Conservation (phyloP, 92 coral and sea anemone species). For the Desmophyllum pertusum region DNA sequence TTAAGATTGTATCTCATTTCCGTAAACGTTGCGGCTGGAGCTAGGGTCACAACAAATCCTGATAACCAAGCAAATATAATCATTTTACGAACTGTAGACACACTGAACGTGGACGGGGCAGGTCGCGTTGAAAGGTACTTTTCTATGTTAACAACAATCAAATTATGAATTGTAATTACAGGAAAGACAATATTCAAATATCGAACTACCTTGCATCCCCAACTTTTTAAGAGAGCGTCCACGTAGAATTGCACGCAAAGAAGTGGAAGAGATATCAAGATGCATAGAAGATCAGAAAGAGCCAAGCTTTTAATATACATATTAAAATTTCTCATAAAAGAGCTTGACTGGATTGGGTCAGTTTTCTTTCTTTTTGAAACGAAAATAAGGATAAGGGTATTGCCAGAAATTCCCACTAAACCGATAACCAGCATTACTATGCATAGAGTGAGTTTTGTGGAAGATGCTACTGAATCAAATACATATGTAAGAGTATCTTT, state of each 20-base stretch:
- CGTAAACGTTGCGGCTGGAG: not conserved
- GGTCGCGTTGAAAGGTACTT: not conserved
- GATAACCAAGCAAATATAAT: not conserved
- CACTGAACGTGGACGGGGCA: not conserved
- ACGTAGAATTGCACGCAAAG: not conserved
- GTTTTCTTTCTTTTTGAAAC: no score
- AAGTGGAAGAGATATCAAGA: not conserved
- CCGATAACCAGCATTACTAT: no score
- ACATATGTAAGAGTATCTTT: no score
- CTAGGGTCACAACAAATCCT: not conserved
- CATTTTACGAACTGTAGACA: not conserved
- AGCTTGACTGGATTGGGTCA: not conserved
- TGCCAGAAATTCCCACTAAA: no score
- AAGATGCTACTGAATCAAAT: no score
- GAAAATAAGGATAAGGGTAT: no score
- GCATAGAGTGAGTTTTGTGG: no score
- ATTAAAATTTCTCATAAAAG: slow-evolving; percentile 1
- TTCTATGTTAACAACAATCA: not conserved
- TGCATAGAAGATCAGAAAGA: slow-evolving; percentile 5
- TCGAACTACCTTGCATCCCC: slow-evolving; percentile 9
- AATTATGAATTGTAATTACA: slow-evolving; percentile 12
- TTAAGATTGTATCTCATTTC: not conserved
- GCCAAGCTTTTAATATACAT: slow-evolving; percentile 16
- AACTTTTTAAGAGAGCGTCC: not conserved
- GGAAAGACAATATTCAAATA: not conserved